Percentiles rank a stretch among this genome's conserved stretches.
phyloP scores from a whole-genome alignment of 2,113 vertebrate species.

The Bubo bubo region DNA sequence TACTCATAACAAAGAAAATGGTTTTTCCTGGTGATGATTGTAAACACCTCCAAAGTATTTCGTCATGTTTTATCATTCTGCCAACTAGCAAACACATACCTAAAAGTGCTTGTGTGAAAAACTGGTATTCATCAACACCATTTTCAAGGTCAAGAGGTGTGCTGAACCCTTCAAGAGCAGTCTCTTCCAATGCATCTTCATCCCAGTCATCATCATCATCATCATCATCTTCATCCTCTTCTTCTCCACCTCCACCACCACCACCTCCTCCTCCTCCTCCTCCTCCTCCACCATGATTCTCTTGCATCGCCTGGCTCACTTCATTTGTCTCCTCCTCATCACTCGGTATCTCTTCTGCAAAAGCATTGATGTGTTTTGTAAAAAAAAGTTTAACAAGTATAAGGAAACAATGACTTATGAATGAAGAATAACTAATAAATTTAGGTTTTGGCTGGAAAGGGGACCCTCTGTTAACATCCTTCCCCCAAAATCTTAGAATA shows the following conservation, averaged over 20 bases:
- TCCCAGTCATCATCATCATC: slow-evolving; percentile 93
- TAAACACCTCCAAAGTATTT: not conserved
- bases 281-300: slow-evolving; percentile 67
- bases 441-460: not conserved
- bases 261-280: slow-evolving; percentile 66
- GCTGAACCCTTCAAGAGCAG: slow-evolving; percentile 92
- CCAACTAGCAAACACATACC: slow-evolving; percentile 72
- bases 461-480: not conserved
- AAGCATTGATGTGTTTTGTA: not conserved
- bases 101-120: slow-evolving; percentile 90
- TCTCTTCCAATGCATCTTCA: slow-evolving; percentile 92
- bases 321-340: slow-evolving; percentile 91
- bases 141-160: slow-evolving; percentile 92
- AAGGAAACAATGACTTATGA: not conserved
- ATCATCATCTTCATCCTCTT: slow-evolving; percentile 81
- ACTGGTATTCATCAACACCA: slow-evolving; percentile 93
- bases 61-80: not conserved
- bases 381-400: not conserved
- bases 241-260: slow-evolving; percentile 80
- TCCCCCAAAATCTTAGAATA: not conserved
- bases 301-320: slow-evolving; percentile 76
- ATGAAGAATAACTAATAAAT: not conserved
- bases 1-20: not conserved
- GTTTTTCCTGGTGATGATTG: not conserved
- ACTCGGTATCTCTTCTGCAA: slow-evolving; percentile 92